A percentile compares a stretch with the other conserved stretches of the same genome.
These are phyloP conservation scores for Microcebus jonahi DNA, from an alignment of 2,113 vertebrate species.

Conservation along the genomic window DNA sequence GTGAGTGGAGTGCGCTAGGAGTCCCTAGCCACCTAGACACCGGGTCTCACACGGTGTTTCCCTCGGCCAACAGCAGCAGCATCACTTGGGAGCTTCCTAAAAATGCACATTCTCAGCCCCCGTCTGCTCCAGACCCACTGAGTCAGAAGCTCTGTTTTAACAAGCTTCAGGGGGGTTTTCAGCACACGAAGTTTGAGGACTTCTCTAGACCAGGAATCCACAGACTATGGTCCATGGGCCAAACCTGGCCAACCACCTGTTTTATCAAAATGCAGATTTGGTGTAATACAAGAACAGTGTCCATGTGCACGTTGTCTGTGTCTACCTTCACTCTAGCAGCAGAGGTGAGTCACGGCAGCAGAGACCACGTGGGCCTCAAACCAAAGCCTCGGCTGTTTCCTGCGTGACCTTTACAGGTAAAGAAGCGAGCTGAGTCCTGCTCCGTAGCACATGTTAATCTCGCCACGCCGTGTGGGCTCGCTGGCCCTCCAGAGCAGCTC, in stretches of 20 bases:
- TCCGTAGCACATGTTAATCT: background rate
- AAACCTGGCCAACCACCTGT: background rate
- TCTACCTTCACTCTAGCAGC: background rate
- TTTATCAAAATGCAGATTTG: background rate
- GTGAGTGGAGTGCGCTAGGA: too few relatives aligned
- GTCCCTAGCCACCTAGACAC: background rate
- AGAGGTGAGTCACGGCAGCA: background rate
- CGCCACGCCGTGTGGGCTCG: accelerated
- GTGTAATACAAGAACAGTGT: background rate
- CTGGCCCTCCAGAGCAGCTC: too few relatives aligned
- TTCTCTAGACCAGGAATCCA: background rate
- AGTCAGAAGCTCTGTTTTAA: background rate
- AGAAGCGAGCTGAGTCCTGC: background rate
- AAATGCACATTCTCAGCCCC: background rate
- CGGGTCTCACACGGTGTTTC: too few relatives aligned
- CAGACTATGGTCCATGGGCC: too few relatives aligned
- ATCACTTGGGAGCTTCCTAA: background rate
- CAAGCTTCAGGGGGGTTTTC: too few relatives aligned
- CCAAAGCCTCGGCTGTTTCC: background rate
- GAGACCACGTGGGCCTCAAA: background rate
- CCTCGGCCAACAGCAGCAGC: background rate
- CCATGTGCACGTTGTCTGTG: too few relatives aligned
- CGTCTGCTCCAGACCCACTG: background rate
- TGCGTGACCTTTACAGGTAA: background rate
- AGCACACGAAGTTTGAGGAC: background rate